Conservation (phyloP, 1,140 invertebrate species). For the Lethrus apterus region DNA sequence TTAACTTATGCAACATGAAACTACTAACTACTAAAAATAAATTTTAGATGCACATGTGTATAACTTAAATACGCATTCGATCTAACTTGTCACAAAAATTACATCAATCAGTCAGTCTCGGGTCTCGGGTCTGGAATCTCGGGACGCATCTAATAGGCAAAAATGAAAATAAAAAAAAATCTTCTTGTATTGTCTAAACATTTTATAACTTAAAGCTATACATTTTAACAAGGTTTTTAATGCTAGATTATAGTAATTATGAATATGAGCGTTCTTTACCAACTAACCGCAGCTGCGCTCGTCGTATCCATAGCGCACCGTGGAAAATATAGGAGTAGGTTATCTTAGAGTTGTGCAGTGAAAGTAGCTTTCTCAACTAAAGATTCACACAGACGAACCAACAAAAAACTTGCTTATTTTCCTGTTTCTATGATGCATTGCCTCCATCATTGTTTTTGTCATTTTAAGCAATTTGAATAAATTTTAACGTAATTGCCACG, state of each 20-base stretch:
- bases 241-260: conserved; percentile 1
- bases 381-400: conserved; percentile 6
- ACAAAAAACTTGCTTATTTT: conserved; percentile 6
- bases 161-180: too few relatives aligned
- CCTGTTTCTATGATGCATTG: neutral
- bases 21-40: too few relatives aligned
- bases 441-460: neutral
- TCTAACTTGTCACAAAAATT: too few relatives aligned
- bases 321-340: conserved; percentile 1
- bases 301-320: neutral
- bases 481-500: neutral
- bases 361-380: conserved; percentile 13
- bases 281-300: neutral
- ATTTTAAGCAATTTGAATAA: neutral
- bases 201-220: too few relatives aligned
- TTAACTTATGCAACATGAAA: too few relatives aligned
- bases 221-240: too few relatives aligned
- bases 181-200: too few relatives aligned
- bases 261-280: neutral
- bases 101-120: too few relatives aligned
- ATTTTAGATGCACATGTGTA: too few relatives aligned
- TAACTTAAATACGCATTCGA: too few relatives aligned
- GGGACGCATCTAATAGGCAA: too few relatives aligned
- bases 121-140: too few relatives aligned
- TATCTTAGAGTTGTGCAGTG: conserved; percentile 10